Evolutionary conservation across 2,113 vertebrate species (phyloP).

Genomic region (Panurus biarmicus): DNA sequence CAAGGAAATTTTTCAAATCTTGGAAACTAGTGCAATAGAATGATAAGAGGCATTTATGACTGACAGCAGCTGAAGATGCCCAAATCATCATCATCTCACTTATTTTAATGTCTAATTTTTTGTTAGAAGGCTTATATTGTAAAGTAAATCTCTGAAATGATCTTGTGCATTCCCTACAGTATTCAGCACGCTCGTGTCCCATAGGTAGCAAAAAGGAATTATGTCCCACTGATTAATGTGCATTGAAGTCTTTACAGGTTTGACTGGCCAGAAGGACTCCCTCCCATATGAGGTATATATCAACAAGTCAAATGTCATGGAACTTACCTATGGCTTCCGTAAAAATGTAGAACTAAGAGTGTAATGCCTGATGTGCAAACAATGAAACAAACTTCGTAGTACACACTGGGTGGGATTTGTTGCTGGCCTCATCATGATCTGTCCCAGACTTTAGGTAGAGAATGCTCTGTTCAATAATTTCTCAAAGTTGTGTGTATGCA

Average conservation of each 20-base stretch:
- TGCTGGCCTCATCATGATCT: background rate
- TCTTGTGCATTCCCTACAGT: background rate
- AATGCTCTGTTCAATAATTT: background rate
- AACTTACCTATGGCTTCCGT: background rate
- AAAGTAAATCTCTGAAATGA: conserved; percentile 17
- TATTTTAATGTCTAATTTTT: conserved; percentile 39
- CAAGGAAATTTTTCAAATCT: background rate
- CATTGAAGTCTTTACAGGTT: conserved; percentile 39
- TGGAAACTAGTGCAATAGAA: conserved; percentile 5
- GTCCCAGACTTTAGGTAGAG: background rate
- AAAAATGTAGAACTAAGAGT: background rate
- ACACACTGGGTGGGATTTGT: background rate
- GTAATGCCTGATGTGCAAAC: background rate
- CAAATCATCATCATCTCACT: conserved; percentile 52
- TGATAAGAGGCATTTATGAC: background rate
- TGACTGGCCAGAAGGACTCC: background rate
- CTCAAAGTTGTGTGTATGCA: background rate
- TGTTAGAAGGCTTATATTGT: background rate
- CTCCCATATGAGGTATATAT: conserved; percentile 21
- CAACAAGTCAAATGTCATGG: background rate
- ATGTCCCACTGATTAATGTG: conserved; percentile 43
- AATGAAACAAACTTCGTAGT: background rate
- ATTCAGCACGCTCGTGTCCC: background rate
- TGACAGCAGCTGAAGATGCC: background rate
- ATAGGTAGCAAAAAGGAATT: conserved; percentile 53